Base-by-base conservation (phyloP, 2,888 invertebrate genomes). In the Tribolium freemani region DNA sequence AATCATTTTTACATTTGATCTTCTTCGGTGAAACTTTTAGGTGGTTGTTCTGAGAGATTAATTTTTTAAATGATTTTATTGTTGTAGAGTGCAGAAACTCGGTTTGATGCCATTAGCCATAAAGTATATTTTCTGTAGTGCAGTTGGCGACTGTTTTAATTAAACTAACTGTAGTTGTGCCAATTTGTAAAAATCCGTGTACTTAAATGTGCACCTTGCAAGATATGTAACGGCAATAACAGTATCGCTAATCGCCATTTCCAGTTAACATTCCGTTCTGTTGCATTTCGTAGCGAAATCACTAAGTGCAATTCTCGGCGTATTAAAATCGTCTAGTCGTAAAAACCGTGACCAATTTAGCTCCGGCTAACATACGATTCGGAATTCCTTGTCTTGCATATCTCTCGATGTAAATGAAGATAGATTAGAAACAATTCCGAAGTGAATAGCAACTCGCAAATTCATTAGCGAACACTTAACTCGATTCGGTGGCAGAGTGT, bases 381-480 rank as follows among this genome's bases (percentile, higher is more conserved):
- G 45, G 45, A 8, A 38, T 38, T 38, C 38, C 38, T 38, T 38
- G 38, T n/a, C 58, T 38, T 58, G 58, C 58, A 58, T 56, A 56
- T 60, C 67, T 48, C 53, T 67, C 31, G 46, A 67, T 56, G 67
- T 54, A 67, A 67, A 67, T 67, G 54, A 67, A 67, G 67, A 67
- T 67, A 56, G 67, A 67, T 67, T 67, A 67, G 56, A 56, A 54
- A 67, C 67, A 67, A 67, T 67, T 67, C 54, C 56, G 38, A 31
- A 53, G 64, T 67, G 71, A 72, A 63, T 58, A 66, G 56, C 71
- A 73, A 74, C 76, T 74, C 66, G 64, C 74, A 72, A 74, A 74
- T 72, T 72, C 76, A 74, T 76, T 74, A 73, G 66, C 54, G 58
- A 74, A 74, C 77, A 74, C 74, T 75, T 76, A 75, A 76, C 75